Conservation (phyloP, 2,888 invertebrate species). For the Drosophila parthenogenetica region DNA sequence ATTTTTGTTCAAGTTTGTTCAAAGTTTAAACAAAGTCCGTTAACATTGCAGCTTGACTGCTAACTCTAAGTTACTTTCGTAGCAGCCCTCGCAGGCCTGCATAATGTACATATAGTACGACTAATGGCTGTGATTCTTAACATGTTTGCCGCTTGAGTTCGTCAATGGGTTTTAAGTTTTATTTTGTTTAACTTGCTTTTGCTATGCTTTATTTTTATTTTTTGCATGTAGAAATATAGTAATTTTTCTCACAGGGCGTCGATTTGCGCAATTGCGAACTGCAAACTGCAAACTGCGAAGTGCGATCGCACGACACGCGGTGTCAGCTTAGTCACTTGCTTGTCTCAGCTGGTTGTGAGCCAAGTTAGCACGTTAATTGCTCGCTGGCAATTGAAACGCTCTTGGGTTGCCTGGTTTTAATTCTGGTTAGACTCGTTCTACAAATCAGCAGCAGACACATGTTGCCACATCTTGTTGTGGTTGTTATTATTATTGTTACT, state of each 20-base stretch:
- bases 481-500: not conserved
- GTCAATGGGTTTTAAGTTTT: constrained; percentile 19
- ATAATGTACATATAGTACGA: constrained; percentile 3
- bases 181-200: not conserved
- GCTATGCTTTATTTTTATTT: not conserved
- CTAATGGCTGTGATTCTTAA: constrained; percentile 32
- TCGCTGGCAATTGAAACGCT: constrained; percentile 30
- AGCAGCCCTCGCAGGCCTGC: constrained; percentile 38
- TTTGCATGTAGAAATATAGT: not conserved
- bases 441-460: not conserved
- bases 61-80: not conserved
- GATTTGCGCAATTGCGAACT: constrained; percentile 36
- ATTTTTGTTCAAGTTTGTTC: too few relatives aligned
- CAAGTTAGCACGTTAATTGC: constrained; percentile 44
- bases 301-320: constrained; percentile 18
- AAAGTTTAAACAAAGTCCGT: too few relatives aligned
- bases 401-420: constrained; percentile 4
- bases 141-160: constrained; percentile 36
- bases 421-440: constrained; percentile 59
- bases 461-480: constrained; percentile 24
- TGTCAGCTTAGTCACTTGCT: constrained; percentile 5
- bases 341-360: not conserved
- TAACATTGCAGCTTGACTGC: too few relatives aligned
- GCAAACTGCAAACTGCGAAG: constrained; percentile 10
- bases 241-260: constrained; percentile 28